phyloP scores from a whole-genome alignment of 1,140 invertebrate genomes.

The Bombus polaris region DNA sequence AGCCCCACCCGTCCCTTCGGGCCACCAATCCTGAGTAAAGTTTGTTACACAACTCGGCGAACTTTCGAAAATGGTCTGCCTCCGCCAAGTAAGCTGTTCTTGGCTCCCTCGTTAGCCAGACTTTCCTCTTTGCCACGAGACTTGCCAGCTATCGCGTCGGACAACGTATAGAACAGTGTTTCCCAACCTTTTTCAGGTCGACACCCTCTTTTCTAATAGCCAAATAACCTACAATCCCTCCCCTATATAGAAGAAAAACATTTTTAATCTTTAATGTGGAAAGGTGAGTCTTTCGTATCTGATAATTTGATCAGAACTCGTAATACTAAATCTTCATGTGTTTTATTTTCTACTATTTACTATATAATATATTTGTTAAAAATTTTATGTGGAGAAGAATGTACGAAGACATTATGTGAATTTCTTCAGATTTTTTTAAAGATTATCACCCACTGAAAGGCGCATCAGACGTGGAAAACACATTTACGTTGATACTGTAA shows the following conservation, averaged over 20 bases:
- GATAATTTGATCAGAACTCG: no score
- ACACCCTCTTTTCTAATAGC: not conserved
- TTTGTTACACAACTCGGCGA: conserved; percentile 82
- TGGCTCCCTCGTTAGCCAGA: conserved; percentile 72
- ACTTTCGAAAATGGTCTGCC: conserved; percentile 81
- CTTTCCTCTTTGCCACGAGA: conserved; percentile 70
- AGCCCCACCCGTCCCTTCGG: conserved; percentile 76
- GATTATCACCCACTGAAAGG: no score
- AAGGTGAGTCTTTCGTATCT: not conserved
- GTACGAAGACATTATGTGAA: no score
- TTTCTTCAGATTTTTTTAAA: no score
- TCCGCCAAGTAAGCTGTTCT: conserved; percentile 78
- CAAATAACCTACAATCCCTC: not conserved
- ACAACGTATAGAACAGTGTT: conserved; percentile 37
- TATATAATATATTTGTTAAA: no score
- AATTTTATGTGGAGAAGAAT: no score
- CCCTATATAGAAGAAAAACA: not conserved
- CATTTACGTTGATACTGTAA: no score
- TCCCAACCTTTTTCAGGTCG: not conserved
- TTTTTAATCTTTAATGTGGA: not conserved
- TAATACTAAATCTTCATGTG: no score
- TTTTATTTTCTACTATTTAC: no score
- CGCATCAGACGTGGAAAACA: no score
- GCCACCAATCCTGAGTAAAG: conserved; percentile 82
- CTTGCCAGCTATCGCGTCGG: conserved; percentile 75